Evolutionary conservation across 2,888 invertebrate species (phyloP).

Genomic region (Scaptomyza reducta): DNA sequence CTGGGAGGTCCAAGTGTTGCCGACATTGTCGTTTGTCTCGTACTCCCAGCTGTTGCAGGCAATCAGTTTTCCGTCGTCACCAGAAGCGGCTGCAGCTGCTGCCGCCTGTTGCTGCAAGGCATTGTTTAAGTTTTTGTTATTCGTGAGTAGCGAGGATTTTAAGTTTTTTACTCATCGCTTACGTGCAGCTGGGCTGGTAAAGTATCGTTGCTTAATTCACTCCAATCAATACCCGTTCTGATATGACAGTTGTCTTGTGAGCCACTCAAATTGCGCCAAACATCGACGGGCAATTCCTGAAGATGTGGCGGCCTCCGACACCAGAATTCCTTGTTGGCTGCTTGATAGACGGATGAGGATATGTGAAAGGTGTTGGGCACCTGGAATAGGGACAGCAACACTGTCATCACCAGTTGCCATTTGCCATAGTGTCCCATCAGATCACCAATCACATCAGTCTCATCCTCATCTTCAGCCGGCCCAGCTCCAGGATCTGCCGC

Average conservation of each 20-base stretch:
- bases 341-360: conserved; percentile 90
- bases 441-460: conserved; percentile 88
- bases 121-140: conserved; percentile 19
- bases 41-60: conserved; percentile 88
- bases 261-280: conserved; percentile 89
- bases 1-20: conserved; percentile 90
- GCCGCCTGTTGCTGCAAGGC: conserved; percentile 44
- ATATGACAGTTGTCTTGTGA: conserved; percentile 87
- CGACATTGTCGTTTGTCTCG: conserved; percentile 85
- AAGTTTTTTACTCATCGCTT: conserved; percentile 15
- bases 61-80: conserved; percentile 82
- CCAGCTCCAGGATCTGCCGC: conserved; percentile 42
- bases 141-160: conserved; percentile 19
- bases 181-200: conserved; percentile 66
- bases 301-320: conserved; percentile 87
- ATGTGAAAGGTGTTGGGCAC: conserved; percentile 93
- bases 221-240: conserved; percentile 85
- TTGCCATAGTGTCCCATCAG: conserved; percentile 90
- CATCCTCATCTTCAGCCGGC: conserved; percentile 81
- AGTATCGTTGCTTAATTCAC: conserved; percentile 52
- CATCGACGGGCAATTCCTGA: conserved; percentile 85
- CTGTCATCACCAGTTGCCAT: conserved; percentile 91
- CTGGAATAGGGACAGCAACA: conserved; percentile 90
- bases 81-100: conserved; percentile 13
- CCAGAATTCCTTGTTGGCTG: conserved; percentile 88